phyloP scores from a whole-genome alignment of 2,888 invertebrate genomes.

The Sialis lutaria region DNA sequence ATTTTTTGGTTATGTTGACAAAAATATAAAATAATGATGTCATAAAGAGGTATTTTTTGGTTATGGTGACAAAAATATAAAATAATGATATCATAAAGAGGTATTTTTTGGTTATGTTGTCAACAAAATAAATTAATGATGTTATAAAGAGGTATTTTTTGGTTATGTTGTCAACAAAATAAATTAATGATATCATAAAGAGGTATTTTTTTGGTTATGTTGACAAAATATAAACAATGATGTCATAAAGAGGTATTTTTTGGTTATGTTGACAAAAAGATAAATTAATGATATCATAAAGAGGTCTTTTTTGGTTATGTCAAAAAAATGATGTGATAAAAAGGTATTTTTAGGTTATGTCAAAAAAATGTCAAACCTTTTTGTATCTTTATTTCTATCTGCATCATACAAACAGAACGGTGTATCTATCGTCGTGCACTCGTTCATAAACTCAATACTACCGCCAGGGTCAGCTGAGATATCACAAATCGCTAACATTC shows the following conservation, averaged over 20 bases:
- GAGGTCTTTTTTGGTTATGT: neutral
- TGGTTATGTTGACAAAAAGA: neutral
- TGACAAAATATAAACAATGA: no score
- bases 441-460: conserved; percentile 98
- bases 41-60: no score
- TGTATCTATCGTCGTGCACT: conserved; percentile 98
- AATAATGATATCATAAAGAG: neutral
- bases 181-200: no score
- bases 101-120: no score
- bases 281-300: neutral
- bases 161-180: no score
- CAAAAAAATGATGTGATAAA: neutral
- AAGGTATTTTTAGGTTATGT: neutral
- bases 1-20: neutral
- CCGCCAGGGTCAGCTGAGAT: conserved; percentile 99
- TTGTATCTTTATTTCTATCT: conserved; percentile 91
- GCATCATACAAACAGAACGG: conserved; percentile 99
- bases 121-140: no score
- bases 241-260: neutral
- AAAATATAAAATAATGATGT: neutral
- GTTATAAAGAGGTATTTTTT: no score
- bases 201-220: no score
- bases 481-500: conserved; percentile 92
- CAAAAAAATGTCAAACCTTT: conserved; percentile 40
- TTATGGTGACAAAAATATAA: neutral